phyloP scores from a whole-genome alignment of 2,113 vertebrate species.

The Hippocampus guttulatus region DNA sequence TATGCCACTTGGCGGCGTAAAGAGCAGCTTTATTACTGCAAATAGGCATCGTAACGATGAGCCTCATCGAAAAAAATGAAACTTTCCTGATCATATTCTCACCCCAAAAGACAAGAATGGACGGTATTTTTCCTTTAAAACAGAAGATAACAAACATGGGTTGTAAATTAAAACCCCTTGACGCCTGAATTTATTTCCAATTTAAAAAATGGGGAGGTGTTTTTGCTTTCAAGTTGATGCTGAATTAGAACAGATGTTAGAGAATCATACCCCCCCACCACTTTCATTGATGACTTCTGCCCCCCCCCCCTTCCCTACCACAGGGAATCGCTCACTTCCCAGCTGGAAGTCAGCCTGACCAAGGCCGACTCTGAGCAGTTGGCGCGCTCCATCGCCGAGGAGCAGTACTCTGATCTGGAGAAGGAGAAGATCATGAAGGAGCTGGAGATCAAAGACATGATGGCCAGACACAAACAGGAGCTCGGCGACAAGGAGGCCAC shows the following conservation, averaged over 20 bases:
- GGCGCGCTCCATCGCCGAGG: constrained; percentile 91
- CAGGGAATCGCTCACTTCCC: constrained; percentile 87
- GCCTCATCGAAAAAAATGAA: too few relatives aligned
- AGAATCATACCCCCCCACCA: too few relatives aligned
- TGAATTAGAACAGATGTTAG: background rate
- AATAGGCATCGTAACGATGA: background rate
- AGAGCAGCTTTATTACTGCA: background rate
- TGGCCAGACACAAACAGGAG: constrained; percentile 88
- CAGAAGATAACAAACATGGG: too few relatives aligned
- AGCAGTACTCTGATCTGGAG: constrained; percentile 91
- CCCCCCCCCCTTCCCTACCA: background rate
- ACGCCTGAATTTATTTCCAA: too few relatives aligned
- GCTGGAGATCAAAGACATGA: constrained; percentile 95
- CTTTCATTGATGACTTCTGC: background rate
- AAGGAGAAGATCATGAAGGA: constrained; percentile 99
- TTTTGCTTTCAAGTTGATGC: background rate
- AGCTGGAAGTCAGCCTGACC: constrained; percentile 88
- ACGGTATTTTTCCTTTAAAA: too few relatives aligned
- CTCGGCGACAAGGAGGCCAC: constrained; percentile 90
- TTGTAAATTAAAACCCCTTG: too few relatives aligned
- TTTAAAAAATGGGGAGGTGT: too few relatives aligned
- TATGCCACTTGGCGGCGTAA: background rate
- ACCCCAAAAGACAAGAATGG: too few relatives aligned
- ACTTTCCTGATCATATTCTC: too few relatives aligned
- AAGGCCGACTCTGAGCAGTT: constrained; percentile 92